Evolutionary conservation across 2,888 invertebrate species (phyloP), one percentile per base, ranked within the genome.

Genomic region (Polymixis flavicincta): DNA sequence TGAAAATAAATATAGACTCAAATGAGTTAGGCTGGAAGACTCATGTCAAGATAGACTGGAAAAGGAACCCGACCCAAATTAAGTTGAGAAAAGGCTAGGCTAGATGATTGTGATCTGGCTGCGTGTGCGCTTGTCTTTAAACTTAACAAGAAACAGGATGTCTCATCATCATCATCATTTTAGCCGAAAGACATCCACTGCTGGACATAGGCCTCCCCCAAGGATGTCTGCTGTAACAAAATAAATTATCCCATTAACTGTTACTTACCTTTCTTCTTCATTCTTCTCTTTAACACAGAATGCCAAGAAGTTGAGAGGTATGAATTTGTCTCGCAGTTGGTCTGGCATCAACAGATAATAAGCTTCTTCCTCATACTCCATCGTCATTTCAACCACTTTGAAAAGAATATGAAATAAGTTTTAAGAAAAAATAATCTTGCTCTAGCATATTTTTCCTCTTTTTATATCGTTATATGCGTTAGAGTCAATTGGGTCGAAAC

Each of bases 261-360:
- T 17, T 32, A 32, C n/a, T 65, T 71, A 95, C 95, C 90, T 85
- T 22, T 90, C 89, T 0, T 90, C 88, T 57, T 93, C 94, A 37
- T 72, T 84, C 22, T 76, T 85, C 54, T 94, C 95, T 67, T 91
- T 94, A 19, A 91, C 92, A 71, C 96, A 96, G 0, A 92, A 82
- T 0, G 94, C 92, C 17, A 95, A 71, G 71, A 94, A 96, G 60
- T 92, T 81, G 0, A 96, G 89, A 0, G 95, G 91, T 11, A 90
- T 85, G 70, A 96, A 96, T 80, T 95, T 95, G 81, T 96, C 95
- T 32, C 90, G 91, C 3, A 96, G 87, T 66, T 91, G 91, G 14
- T 95, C 94, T 0, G 96, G 96, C 92, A 93, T 93, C 1, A 80
- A 71, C 19, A 93, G 70, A 71, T 91, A 96, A 48, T 85, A 89